Evolutionary conservation across 2,113 vertebrate genomes (phyloP), one percentile per base, ranked within the genome.

Genomic region (Neotoma lepida): DNA sequence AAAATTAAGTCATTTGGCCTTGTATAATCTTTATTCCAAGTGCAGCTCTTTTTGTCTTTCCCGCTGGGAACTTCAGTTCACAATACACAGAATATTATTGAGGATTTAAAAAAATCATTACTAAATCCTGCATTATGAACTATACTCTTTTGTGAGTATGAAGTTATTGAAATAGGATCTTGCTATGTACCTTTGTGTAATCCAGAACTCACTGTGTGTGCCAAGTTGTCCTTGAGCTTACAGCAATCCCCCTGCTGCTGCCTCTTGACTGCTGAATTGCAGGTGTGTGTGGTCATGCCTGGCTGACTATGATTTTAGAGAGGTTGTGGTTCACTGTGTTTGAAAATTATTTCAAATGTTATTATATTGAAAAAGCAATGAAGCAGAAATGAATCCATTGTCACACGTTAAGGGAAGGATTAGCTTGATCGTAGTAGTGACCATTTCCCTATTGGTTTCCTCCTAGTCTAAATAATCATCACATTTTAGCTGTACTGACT

Each of bases 61-160:
- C 54, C 54, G 13, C 54, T 39, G n/a, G 17, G 35, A 81, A 81
- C 35, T 58, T 58, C 54, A 39, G 78, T 81, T 58, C 35, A 39
- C 35, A 81, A 15, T 81, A 5, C 35, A 95, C 90, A 93, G 70
- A 93, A 82, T 95, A 15, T 71, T 26, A 94, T 84, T 93, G 71
- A 41, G 41, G 15, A 51, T 22, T 61, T 54, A 86, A 33, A 87
- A 86, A 51, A 1, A 61, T 82, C n/a, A 84, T 88, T 95, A 49
- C 44, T 89, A 86, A 86, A 8, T 30, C 2, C 24, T 10, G 58
- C 13, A 39, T n/a, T 30, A 12, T 4, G 9, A 18, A 76, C 9
- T 44, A 9, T 15, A 26, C 9, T 24, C 30, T 8, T n/a, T 49
- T 49, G 0, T 33, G 4, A 49, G 63, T 7, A 9, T 35, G 6